Percentiles rank a stretch among this genome's conserved stretches.
Conservation (phyloP, 2,888 invertebrate species). For the Stomorhina lunata region DNA sequence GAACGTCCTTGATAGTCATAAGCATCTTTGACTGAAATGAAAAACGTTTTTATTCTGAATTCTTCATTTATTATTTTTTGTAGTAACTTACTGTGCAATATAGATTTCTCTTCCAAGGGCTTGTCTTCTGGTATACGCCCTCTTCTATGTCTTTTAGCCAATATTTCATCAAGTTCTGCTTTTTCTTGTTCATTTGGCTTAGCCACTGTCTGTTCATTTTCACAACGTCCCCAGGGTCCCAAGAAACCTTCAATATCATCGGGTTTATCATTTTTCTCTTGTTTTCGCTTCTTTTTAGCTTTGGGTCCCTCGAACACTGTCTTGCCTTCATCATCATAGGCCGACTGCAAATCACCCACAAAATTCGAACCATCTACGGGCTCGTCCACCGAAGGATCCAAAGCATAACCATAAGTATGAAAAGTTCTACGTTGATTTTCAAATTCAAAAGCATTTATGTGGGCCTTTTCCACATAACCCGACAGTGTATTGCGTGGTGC, state of each 20-base stretch:
- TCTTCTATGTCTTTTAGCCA: conserved; percentile 93
- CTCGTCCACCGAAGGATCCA: conserved; percentile 93
- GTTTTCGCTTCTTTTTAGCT: conserved; percentile 89
- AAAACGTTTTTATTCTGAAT: neutral
- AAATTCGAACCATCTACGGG: conserved; percentile 80
- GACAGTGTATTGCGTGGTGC: conserved; percentile 94
- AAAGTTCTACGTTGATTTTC: conserved; percentile 97
- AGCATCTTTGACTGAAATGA: conserved; percentile 89
- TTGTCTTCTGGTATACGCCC: conserved; percentile 94
- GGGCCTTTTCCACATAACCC: conserved; percentile 96
- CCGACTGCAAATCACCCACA: conserved; percentile 84
- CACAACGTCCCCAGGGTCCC: conserved; percentile 98
- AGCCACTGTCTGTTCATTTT: conserved; percentile 92
- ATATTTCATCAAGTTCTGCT: conserved; percentile 95
- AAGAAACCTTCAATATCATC: conserved; percentile 96
- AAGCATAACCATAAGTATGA: conserved; percentile 95
- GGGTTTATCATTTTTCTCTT: conserved; percentile 93
- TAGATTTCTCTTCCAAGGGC: conserved; percentile 96
- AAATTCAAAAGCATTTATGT: conserved; percentile 98
- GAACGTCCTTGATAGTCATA: conserved; percentile 98
- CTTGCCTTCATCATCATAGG: conserved; percentile 88
- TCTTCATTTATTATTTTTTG: neutral
- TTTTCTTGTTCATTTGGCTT: conserved; percentile 96
- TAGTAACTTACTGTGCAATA: conserved; percentile 89
- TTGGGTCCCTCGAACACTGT: conserved; percentile 95